Evolutionary conservation across 1,140 invertebrate species (phyloP).

Genomic region (Euura saliciscinereae): DNA sequence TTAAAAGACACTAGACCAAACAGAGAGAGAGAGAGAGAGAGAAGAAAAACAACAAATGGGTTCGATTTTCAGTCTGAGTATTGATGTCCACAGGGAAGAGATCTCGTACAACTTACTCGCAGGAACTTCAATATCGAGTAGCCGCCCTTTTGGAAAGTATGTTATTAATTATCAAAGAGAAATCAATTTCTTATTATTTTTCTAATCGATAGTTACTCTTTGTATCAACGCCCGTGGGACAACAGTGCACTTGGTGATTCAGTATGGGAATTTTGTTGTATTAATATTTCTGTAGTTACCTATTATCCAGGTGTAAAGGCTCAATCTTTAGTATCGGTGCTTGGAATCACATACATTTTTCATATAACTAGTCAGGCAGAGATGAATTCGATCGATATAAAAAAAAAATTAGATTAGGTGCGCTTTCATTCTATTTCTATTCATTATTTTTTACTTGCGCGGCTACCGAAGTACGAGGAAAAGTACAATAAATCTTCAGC

Average conservation of each 20-base stretch:
- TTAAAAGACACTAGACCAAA: no score
- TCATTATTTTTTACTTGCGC: background rate
- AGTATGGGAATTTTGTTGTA: background rate
- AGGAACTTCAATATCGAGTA: slow-evolving; percentile 63
- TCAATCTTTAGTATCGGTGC: background rate
- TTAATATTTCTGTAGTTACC: background rate
- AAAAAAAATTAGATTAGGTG: background rate
- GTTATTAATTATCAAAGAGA: slow-evolving; percentile 42
- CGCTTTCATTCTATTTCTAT: background rate
- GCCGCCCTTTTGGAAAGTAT: slow-evolving; percentile 62
- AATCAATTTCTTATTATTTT: background rate
- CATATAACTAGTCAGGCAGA: background rate
- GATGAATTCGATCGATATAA: background rate
- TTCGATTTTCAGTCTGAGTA: slow-evolving; percentile 34
- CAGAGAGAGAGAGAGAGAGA: no score
- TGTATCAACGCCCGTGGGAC: background rate
- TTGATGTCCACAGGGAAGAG: slow-evolving; percentile 58
- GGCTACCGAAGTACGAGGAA: no score
- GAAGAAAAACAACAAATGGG: slow-evolving; percentile 9
- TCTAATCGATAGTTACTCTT: background rate
- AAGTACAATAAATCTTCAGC: no score
- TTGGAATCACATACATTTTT: background rate
- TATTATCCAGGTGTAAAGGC: no score
- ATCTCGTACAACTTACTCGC: slow-evolving; percentile 60
- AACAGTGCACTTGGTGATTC: background rate